phyloP scores from a whole-genome alignment of 2,113 vertebrate species.

The Cranoglanis bouderius region DNA sequence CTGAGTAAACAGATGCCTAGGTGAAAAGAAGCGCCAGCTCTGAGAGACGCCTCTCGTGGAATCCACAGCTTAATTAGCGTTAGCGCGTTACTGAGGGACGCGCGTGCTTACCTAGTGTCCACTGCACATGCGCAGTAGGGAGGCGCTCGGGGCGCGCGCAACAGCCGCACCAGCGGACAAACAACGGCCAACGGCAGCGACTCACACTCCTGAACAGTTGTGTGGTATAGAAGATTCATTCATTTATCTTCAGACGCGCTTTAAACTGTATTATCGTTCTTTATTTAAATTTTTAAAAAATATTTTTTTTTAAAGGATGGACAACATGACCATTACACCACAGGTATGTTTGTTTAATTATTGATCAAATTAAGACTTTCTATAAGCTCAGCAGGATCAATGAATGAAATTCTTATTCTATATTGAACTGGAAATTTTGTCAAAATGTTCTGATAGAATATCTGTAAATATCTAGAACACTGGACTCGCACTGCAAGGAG shows the following conservation, averaged over 20 bases:
- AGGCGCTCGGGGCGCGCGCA: not conserved
- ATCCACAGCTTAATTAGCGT: slow-evolving; percentile 26
- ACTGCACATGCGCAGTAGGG: slow-evolving; percentile 10
- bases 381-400: not conserved
- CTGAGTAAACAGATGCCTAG: slow-evolving; percentile 12
- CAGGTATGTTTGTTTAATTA: not conserved
- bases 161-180: not conserved
- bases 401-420: not conserved
- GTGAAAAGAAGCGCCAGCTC: slow-evolving; percentile 17
- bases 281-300: not conserved
- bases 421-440: not conserved
- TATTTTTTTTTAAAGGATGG: too few relatives aligned
- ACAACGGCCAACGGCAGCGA: not conserved
- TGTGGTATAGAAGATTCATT: not conserved
- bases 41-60: slow-evolving; percentile 37
- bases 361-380: not conserved
- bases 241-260: not conserved
- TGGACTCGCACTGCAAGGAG: not conserved
- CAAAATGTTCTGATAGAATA: not conserved
- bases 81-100: slow-evolving; percentile 19
- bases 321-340: not conserved
- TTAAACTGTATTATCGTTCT: not conserved
- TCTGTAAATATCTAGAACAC: not conserved
- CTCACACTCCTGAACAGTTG: not conserved
- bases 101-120: not conserved